Conservation (phyloP, 1,140 invertebrate genomes). For the Paralvinella palmiformis region DNA sequence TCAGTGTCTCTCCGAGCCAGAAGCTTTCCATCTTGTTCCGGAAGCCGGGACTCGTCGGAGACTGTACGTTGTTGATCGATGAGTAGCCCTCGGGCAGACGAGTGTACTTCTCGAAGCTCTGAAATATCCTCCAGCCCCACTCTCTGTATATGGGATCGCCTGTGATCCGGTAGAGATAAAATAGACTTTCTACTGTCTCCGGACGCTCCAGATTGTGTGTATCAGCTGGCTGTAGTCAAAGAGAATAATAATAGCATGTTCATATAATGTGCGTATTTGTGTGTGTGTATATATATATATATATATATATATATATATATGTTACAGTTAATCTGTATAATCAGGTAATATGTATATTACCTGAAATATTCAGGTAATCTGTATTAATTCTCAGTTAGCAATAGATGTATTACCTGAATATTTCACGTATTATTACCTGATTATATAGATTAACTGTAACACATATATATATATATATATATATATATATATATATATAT, state of each 20-base stretch:
- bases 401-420: no score
- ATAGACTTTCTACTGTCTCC: constrained; percentile 96
- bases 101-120: constrained; percentile 81
- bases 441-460: no score
- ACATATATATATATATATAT: neutral
- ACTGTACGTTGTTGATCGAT: constrained; percentile 91
- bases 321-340: neutral
- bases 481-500: no score
- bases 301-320: neutral
- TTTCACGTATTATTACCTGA: no score
- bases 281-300: neutral
- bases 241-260: neutral
- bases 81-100: constrained; percentile 83
- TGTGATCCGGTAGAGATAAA: constrained; percentile 90
- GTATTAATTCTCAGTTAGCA: no score
- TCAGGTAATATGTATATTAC: no score
- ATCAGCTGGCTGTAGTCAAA: constrained; percentile 67
- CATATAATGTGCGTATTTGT: neutral
- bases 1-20: constrained; percentile 96
- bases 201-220: constrained; percentile 94
- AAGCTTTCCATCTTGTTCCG: constrained; percentile 73
- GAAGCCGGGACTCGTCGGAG: constrained; percentile 54
- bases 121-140: constrained; percentile 91
- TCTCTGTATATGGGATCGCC: constrained; percentile 93
- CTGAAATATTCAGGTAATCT: no score